phyloP scores from a whole-genome alignment of 1,140 invertebrate species.

The Homarus americanus region DNA sequence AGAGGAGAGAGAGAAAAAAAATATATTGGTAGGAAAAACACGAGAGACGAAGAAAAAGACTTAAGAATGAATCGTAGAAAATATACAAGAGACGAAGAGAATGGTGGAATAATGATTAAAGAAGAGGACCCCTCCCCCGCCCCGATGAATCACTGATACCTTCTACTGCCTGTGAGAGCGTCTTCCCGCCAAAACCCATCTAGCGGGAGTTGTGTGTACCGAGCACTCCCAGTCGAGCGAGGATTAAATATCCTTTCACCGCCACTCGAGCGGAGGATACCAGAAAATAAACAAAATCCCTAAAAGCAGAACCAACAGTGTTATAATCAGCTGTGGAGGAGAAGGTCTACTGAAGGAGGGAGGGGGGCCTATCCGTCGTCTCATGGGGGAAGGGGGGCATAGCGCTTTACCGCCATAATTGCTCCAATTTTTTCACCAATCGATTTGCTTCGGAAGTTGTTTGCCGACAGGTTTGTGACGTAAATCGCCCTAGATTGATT shows the following conservation, averaged over 20 bases:
- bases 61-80: no score
- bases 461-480: conserved; percentile 19
- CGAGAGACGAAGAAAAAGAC: neutral
- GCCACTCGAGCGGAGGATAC: neutral
- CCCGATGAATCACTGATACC: no score
- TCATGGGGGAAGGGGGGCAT: neutral
- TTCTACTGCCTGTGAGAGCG: no score
- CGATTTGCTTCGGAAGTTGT: conserved; percentile 14
- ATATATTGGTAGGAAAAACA: no score
- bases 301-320: neutral
- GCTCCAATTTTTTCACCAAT: conserved; percentile 7
- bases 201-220: neutral
- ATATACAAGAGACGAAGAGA: no score
- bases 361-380: neutral
- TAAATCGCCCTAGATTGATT: conserved; percentile 18
- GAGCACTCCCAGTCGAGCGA: neutral
- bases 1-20: neutral
- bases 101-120: no score
- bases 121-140: no score
- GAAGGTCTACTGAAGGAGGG: neutral
- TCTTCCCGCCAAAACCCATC: neutral
- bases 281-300: conserved; percentile 19
- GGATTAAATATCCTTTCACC: conserved; percentile 18
- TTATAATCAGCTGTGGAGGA: neutral
- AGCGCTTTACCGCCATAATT: neutral